These are phyloP conservation scores for Morone saxatilis DNA, from an alignment of 2,113 vertebrate species.

Conservation along the genomic window DNA sequence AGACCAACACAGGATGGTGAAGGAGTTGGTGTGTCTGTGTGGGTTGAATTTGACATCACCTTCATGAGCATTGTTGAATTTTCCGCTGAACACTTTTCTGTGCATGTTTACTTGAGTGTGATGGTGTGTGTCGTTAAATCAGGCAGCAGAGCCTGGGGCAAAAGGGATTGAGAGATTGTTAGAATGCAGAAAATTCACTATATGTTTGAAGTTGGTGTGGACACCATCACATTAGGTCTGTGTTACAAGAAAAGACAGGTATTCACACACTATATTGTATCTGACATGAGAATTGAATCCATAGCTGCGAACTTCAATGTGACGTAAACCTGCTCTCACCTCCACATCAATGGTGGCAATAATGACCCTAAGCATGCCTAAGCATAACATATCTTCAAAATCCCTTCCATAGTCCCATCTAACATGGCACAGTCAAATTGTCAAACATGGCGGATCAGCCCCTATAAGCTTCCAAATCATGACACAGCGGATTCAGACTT, in stretches of 20 bases:
- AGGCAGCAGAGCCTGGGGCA: neutral
- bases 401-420: constrained; percentile 24
- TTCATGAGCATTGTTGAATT: constrained; percentile 1
- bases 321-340: constrained; percentile 12
- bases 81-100: constrained; percentile 15
- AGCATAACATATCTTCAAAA: constrained; percentile 37
- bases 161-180: neutral
- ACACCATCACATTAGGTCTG: neutral
- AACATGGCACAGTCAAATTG: constrained; percentile 50
- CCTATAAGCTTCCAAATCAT: constrained; percentile 68
- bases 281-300: constrained; percentile 13
- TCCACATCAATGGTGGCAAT: constrained; percentile 22
- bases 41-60: constrained; percentile 14
- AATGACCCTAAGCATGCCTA: constrained; percentile 20
- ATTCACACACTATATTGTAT: neutral
- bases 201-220: neutral
- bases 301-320: constrained; percentile 5
- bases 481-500: constrained; percentile 73
- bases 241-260: constrained; percentile 3
- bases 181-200: neutral
- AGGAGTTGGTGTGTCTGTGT: constrained; percentile 15
- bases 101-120: neutral
- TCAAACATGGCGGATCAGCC: constrained; percentile 67
- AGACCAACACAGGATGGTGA: constrained; percentile 28
- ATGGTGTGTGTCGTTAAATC: neutral